Evolutionary conservation across 64 coral and sea anemone genomes (phyloP).

Genomic region (Astreopora myriophthalma): DNA sequence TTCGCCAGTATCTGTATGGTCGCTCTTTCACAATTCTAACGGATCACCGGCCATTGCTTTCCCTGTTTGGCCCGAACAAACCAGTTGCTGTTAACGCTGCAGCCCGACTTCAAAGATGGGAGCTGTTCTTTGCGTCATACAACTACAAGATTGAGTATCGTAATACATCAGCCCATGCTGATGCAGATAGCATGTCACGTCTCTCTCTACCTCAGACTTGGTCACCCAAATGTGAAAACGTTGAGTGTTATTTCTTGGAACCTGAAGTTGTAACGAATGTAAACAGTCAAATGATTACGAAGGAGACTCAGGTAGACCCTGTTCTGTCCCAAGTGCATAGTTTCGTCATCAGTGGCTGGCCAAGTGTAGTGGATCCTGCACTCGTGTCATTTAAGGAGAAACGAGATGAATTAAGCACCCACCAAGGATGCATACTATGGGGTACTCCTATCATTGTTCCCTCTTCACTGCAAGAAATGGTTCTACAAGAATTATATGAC

Average conservation of each 20-base stretch:
- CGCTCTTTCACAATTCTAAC: conserved; percentile 48
- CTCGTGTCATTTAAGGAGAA: conserved; percentile 43
- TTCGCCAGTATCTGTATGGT: conserved; percentile 55
- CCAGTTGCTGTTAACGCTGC: conserved; percentile 45
- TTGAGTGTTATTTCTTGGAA: conserved; percentile 28
- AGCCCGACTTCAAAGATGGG: conserved; percentile 55
- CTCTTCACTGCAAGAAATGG: conserved; percentile 32
- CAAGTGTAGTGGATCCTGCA: conserved; percentile 60
- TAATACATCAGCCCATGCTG: too few species aligned
- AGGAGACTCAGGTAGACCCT: conserved; percentile 43
- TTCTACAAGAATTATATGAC: conserved; percentile 42
- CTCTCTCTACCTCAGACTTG: conserved; percentile 57
- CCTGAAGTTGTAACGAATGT: conserved; percentile 48
- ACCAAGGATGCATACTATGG: conserved; percentile 54
- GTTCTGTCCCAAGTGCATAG: conserved; percentile 19
- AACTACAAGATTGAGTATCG: too few species aligned
- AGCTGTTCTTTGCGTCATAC: not conserved
- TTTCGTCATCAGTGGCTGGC: conserved; percentile 47
- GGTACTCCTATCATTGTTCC: conserved; percentile 31
- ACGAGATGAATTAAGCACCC: conserved; percentile 21
- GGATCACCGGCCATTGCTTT: conserved; percentile 54
- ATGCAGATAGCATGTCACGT: too few species aligned
- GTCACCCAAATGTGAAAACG: conserved; percentile 7
- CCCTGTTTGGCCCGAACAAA: conserved; percentile 27
- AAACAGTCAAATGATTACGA: conserved; percentile 54